These are phyloP conservation scores for Oryctes rhinoceros DNA, from an alignment of 1,140 invertebrate genomes.

Conservation along the genomic window DNA sequence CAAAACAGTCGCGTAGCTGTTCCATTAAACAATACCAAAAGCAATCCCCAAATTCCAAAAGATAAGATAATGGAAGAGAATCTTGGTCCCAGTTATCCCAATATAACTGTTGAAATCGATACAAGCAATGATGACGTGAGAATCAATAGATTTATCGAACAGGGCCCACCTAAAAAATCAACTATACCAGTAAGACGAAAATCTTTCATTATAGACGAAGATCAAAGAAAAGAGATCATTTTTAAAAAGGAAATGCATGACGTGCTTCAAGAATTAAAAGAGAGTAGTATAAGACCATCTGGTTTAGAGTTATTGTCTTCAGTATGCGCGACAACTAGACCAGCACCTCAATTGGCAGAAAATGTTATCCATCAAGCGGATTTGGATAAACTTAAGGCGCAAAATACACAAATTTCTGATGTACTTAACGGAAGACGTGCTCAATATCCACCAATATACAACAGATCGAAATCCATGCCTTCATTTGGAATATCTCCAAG, in stretches of 20 bases:
- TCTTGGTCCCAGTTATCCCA: neutral
- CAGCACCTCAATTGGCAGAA: too few relatives aligned
- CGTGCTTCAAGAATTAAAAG: neutral
- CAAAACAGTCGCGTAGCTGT: constrained; percentile 6
- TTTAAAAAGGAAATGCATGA: neutral
- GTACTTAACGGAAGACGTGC: too few relatives aligned
- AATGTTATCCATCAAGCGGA: too few relatives aligned
- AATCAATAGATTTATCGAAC: neutral
- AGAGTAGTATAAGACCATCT: neutral
- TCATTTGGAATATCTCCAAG: too few relatives aligned
- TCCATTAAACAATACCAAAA: neutral
- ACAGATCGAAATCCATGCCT: neutral
- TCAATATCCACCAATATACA: neutral
- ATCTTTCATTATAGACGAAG: neutral
- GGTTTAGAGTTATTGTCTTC: neutral
- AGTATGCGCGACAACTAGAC: neutral
- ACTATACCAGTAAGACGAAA: neutral
- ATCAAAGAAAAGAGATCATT: neutral
- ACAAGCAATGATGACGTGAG: neutral
- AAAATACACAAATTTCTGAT: too few relatives aligned
- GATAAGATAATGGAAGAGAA: neutral
- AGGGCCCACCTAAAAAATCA: neutral
- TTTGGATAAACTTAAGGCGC: too few relatives aligned
- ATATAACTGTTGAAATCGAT: neutral
- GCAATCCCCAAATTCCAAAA: too few relatives aligned